phyloP scores from a whole-genome alignment of 2,888 invertebrate genomes.

The Ectemnius lituratus region DNA sequence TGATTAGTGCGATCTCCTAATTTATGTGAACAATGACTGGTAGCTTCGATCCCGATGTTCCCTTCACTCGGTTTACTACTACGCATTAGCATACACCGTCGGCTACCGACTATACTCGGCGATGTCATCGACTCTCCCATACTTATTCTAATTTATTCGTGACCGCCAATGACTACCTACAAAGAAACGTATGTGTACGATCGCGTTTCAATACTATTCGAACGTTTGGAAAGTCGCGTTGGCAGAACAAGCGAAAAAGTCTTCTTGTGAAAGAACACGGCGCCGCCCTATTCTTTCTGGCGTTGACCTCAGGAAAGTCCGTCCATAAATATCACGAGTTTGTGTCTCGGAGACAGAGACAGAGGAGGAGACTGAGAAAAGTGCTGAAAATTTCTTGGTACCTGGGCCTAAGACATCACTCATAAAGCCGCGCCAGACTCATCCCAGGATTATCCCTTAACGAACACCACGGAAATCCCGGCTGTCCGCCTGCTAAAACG shows the following conservation, averaged over 20 bases:
- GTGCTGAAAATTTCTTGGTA: constrained; percentile 25
- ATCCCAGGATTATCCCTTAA: constrained; percentile 24
- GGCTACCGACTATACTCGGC: constrained; percentile 28
- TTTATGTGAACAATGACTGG: constrained; percentile 24
- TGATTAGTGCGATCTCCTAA: constrained; percentile 29
- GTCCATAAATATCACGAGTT: constrained; percentile 23
- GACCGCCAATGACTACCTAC: constrained; percentile 1
- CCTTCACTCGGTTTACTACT: constrained; percentile 23
- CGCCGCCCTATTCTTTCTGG: background rate
- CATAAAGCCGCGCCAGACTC: background rate
- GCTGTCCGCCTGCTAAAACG: background rate
- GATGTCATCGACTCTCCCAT: constrained; percentile 26
- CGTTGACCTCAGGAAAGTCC: background rate
- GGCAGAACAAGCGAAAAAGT: background rate
- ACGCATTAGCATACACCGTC: constrained; percentile 29
- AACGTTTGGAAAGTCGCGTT: constrained; percentile 6
- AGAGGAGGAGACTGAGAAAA: background rate
- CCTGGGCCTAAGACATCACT: constrained; percentile 18
- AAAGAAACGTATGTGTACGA: background rate
- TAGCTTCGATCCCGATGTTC: constrained; percentile 17
- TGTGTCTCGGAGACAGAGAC: background rate
- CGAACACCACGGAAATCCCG: constrained; percentile 21
- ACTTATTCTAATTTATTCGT: constrained; percentile 49
- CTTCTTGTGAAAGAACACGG: constrained; percentile 18
- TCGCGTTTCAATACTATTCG: constrained; percentile 1